Evolutionary conservation across 2,113 vertebrate genomes (phyloP), one percentile per base, ranked within the genome.

Genomic region (Corythaeola cristata): DNA sequence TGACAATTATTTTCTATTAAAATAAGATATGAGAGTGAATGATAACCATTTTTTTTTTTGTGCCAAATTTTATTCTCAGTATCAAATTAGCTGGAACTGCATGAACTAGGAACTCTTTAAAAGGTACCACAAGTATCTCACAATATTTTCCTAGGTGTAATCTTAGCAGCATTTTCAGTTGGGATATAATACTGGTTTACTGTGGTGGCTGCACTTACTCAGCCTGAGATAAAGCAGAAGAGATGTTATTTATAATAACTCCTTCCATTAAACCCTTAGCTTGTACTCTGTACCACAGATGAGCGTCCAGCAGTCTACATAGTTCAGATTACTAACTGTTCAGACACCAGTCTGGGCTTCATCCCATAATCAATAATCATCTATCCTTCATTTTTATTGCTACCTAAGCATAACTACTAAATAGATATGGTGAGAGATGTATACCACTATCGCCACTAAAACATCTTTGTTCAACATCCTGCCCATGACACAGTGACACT

Each of bases 311-410:
- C 66, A 68, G 56, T 50, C 86, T 72, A 21, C 73, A 66, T 52
- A 90, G 78, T 69, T 97, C 93, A 89, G 80, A 88, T 88, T 83
- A 74, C 85, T 89, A 89, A 52, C 80, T 9, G 3, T 93, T 95
- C 90, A 96, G 95, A 89, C 88, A 90, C 35, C 77, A 90, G 89
- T 94, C 93, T 97, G 90, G 84, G 69, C 87, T 91, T 76, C 20
- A 4, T 94, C 75, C 94, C 71, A 55, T 63, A 86, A 93, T 97
- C 90, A 95, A 95, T 96, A 96, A 87, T 83, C 62, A 77, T 83
- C 68, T 62, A 87, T 71, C 50, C 86, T 92, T 95, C 81, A 33
- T 88, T 91, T 95, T 96, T 95, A 95, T 95, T 95, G 89, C 92
- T 96, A 69, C 62, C 64, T 86, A 82, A 93, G 89, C 90, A 96